These are phyloP conservation scores for Protobothrops mucrosquamatus DNA, from an alignment of 2,113 vertebrate species.

Conservation along the genomic window DNA sequence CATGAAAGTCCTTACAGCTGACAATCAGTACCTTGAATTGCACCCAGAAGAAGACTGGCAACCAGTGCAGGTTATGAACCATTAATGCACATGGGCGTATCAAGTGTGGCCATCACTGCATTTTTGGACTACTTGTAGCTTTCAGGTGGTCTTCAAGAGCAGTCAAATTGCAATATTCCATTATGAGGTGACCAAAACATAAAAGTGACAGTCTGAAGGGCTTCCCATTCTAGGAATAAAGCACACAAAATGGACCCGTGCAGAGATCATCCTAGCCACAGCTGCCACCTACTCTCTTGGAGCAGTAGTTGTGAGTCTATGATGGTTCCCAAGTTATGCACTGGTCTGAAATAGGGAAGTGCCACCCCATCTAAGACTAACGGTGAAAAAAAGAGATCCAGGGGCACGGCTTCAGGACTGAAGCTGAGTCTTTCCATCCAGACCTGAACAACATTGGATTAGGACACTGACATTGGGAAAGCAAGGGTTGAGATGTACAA, in stretches of 20 bases:
- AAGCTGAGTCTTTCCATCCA: not conserved
- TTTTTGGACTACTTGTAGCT: not conserved
- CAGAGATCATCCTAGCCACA: not conserved
- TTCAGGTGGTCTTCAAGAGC: not conserved
- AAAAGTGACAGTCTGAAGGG: not conserved
- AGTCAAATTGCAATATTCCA: not conserved
- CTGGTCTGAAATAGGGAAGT: not conserved
- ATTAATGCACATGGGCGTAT: not conserved
- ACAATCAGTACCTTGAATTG: not conserved
- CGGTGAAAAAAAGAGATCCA: not conserved
- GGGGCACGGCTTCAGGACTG: not conserved
- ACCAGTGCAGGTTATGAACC: not conserved
- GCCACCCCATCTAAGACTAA: not conserved
- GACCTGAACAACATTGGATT: not conserved
- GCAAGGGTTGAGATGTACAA: not conserved
- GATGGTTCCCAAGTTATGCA: not conserved
- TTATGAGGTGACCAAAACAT: not conserved
- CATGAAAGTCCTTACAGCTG: not conserved
- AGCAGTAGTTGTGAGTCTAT: not conserved
- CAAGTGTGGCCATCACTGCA: not conserved
- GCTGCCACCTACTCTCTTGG: not conserved
- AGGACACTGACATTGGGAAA: not conserved
- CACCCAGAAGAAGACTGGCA: not conserved
- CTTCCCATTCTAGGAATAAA: not conserved
- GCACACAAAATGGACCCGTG: not conserved